Evolutionary conservation across 2,113 vertebrate genomes (phyloP).

Genomic region (Trematomus loennbergii): DNA sequence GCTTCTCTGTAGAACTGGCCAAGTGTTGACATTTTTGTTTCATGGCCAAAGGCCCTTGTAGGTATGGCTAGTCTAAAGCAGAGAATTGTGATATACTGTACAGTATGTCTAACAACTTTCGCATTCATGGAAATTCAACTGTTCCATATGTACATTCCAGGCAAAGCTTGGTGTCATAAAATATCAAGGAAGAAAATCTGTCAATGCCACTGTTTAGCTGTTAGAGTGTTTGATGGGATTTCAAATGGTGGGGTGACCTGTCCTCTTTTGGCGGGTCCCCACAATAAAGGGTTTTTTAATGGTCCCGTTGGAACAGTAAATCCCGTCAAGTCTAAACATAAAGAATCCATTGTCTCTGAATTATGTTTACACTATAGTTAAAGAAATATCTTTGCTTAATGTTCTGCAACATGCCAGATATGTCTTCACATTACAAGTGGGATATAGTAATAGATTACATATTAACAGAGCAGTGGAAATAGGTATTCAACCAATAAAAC

Average conservation of each 20-base stretch:
- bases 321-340: neutral
- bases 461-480: slow-evolving; percentile 8
- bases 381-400: neutral
- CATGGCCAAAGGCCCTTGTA: slow-evolving; percentile 56
- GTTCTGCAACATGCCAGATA: slow-evolving; percentile 10
- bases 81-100: slow-evolving; percentile 55
- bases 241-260: slow-evolving; percentile 3
- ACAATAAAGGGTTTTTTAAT: slow-evolving; percentile 11
- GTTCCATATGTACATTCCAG: slow-evolving; percentile 46
- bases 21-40: slow-evolving; percentile 73
- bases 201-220: slow-evolving; percentile 28
- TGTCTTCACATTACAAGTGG: neutral
- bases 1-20: slow-evolving; percentile 54
- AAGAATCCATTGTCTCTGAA: neutral
- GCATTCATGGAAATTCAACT: slow-evolving; percentile 28
- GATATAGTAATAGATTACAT: slow-evolving; percentile 11
- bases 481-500: slow-evolving; percentile 34
- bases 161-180: slow-evolving; percentile 23
- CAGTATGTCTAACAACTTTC: slow-evolving; percentile 59
- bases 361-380: slow-evolving; percentile 28
- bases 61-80: slow-evolving; percentile 28
- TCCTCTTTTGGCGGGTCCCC: slow-evolving; percentile 10
- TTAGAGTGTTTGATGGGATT: slow-evolving; percentile 8
- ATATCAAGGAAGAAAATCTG: slow-evolving; percentile 30
- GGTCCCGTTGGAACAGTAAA: neutral